Evolutionary conservation across 1,140 invertebrate species (phyloP), one percentile per base, ranked within the genome.

Genomic region (Drosophila nebulosa): DNA sequence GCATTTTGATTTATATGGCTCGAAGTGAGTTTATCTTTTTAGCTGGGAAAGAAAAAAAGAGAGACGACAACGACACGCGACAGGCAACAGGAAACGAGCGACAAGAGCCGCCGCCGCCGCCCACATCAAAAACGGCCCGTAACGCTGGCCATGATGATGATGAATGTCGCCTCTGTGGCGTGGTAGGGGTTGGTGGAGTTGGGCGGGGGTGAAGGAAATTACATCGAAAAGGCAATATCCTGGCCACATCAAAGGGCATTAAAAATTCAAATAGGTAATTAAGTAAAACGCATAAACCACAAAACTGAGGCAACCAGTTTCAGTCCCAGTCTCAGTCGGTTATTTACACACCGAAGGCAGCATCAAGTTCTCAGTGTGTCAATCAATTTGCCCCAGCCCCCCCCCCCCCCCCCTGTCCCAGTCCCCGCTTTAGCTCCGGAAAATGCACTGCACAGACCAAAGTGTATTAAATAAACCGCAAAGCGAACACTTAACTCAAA

Each of bases 281-380:
- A 88, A 88, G 83, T 88, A 88, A 88, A 88, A 88, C 83, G 78
- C 83, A 88, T 83, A 83, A 88, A 77, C 83, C 83, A 59, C 83
- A 88, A 78, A 71, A 39, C 70, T 60, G 60, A 64, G 55, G 39
- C 55, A 35, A 24, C 24, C 36, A n/a, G 30, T 35, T n/a, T n/a
- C n/a, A n/a, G 39, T 61, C 56, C 56, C 74, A 64, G 61, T 69
- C 9, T 32, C 10, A 67, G 69, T 65, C 70, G 83, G 81, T 86
- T 86, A 86, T 83, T 88, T 86, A 86, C 83, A 86, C 83, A 83
- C 59, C 50, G n/a, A 56, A 24, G 9, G 36, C 52, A 59, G 51
- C 39, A 50, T 64, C 52, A 57, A 30, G 69, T 39, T 74, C 59
- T 69, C 59, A 80, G 73, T 70, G 63, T 84, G 73, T 80, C 80